Evolutionary conservation across 2,797 vertebrate genomes (phyloP).

Genomic region (Paedocypris micromegethes): DNA sequence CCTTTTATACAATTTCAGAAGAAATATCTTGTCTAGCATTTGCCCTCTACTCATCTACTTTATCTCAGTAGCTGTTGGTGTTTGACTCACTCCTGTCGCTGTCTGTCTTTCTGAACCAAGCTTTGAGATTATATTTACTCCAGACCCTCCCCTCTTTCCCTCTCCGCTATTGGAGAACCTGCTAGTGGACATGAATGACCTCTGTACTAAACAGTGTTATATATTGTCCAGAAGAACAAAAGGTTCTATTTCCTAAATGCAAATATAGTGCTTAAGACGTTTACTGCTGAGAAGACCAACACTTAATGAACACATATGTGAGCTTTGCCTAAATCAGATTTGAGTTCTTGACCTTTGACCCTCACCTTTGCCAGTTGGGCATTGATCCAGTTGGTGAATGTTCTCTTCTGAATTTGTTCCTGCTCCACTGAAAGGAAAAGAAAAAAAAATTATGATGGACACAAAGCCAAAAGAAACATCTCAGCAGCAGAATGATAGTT

Average conservation of each 20-base stretch:
- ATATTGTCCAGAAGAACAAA: background rate
- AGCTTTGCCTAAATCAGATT: background rate
- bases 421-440: slow-evolving; percentile 74
- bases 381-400: slow-evolving; percentile 96
- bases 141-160: slow-evolving; percentile 13
- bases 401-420: slow-evolving; percentile 90
- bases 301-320: background rate
- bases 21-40: too few relatives aligned
- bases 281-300: too few relatives aligned
- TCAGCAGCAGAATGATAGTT: too few relatives aligned
- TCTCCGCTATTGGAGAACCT: slow-evolving; percentile 39
- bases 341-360: slow-evolving; percentile 6
- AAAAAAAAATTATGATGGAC: slow-evolving; percentile 11
- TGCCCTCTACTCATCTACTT: too few relatives aligned
- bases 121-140: slow-evolving; percentile 61
- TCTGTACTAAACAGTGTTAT: slow-evolving; percentile 13
- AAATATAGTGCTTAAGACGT: too few relatives aligned
- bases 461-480: background rate
- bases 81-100: slow-evolving; percentile 57
- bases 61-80: background rate
- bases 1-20: too few relatives aligned
- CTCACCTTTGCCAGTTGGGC: slow-evolving; percentile 87
- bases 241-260: background rate
- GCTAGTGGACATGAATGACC: slow-evolving; percentile 46
- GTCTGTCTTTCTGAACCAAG: slow-evolving; percentile 58